These are phyloP conservation scores for Coleophora flavipennella DNA, from an alignment of 2,888 invertebrate genomes.

Conservation along the genomic window DNA sequence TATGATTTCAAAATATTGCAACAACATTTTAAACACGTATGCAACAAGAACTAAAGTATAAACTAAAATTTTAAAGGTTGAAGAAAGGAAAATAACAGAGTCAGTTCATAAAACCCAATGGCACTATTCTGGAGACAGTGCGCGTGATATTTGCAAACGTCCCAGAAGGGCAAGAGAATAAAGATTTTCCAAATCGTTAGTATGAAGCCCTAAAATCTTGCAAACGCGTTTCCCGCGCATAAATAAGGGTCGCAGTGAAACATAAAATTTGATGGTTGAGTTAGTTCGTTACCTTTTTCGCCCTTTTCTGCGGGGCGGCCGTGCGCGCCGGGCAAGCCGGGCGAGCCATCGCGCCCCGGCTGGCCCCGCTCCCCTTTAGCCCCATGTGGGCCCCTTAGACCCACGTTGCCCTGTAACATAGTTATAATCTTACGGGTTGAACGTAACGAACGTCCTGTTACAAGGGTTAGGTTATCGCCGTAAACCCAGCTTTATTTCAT, in stretches of 20 bases:
- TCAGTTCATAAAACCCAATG: constrained; percentile 39
- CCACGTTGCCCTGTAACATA: constrained; percentile 62
- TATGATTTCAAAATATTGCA: too few relatives aligned
- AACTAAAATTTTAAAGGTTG: too few relatives aligned
- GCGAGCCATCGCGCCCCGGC: constrained; percentile 79
- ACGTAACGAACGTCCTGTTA: constrained; percentile 52
- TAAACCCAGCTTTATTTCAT: constrained; percentile 45
- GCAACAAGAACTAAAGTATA: background rate
- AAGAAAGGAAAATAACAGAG: constrained; percentile 33
- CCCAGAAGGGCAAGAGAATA: constrained; percentile 46
- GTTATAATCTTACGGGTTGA: constrained; percentile 50
- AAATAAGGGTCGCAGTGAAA: constrained; percentile 64
- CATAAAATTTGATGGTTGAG: constrained; percentile 70
- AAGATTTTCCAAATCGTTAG: constrained; percentile 65
- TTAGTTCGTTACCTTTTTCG: constrained; percentile 76
- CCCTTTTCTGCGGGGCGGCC: constrained; percentile 81
- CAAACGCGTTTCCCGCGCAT: constrained; percentile 52
- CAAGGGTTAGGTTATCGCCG: constrained; percentile 63
- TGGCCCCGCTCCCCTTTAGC: constrained; percentile 78
- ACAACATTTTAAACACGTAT: too few relatives aligned
- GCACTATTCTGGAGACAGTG: constrained; percentile 41
- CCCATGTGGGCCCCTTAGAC: constrained; percentile 73
- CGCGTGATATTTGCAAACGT: constrained; percentile 33
- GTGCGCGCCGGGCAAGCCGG: constrained; percentile 71
- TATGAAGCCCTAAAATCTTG: constrained; percentile 60